Conservation (phyloP, 2,113 vertebrate genomes). For the Ageneiosus marmoratus region DNA sequence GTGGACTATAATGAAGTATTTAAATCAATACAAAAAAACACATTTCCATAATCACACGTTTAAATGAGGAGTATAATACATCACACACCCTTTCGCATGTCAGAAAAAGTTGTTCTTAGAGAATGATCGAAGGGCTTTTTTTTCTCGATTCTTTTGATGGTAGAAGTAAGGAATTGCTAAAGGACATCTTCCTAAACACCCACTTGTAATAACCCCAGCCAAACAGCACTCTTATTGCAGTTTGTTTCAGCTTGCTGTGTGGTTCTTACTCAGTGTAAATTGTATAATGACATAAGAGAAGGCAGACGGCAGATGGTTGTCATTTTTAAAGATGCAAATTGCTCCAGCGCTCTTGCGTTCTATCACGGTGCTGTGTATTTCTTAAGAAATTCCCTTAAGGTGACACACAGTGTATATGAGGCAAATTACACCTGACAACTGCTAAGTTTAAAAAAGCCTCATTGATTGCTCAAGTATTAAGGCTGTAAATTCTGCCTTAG, state of each 20-base stretch:
- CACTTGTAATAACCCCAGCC: conserved; percentile 11
- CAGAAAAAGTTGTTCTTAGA: not conserved
- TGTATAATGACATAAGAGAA: conserved; percentile 46
- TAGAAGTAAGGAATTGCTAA: conserved; percentile 2
- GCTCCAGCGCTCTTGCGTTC: conserved; percentile 29
- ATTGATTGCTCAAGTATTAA: conserved; percentile 56
- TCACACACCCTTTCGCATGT: conserved; percentile 37
- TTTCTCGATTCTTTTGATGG: not conserved
- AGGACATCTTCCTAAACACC: conserved; percentile 29
- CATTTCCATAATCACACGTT: conserved; percentile 45
- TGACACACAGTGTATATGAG: conserved; percentile 51
- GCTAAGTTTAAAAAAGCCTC: conserved; percentile 66
- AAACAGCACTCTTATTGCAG: not conserved
- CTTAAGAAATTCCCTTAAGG: conserved; percentile 60
- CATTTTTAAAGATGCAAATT: conserved; percentile 37
- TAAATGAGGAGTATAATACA: conserved; percentile 56
- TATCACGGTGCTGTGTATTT: conserved; percentile 62
- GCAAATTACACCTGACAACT: conserved; percentile 70
- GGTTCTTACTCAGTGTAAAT: conserved; percentile 61
- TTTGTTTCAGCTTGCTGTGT: conserved; percentile 37
- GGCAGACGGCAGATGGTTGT: conserved; percentile 45
- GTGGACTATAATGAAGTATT: conserved; percentile 22
- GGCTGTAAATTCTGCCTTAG: conserved; percentile 58
- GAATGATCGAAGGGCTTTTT: not conserved
- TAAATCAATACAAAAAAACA: conserved; percentile 32